Conservation (phyloP, 2,113 vertebrate species). For the Chlorodrepanis virens region DNA sequence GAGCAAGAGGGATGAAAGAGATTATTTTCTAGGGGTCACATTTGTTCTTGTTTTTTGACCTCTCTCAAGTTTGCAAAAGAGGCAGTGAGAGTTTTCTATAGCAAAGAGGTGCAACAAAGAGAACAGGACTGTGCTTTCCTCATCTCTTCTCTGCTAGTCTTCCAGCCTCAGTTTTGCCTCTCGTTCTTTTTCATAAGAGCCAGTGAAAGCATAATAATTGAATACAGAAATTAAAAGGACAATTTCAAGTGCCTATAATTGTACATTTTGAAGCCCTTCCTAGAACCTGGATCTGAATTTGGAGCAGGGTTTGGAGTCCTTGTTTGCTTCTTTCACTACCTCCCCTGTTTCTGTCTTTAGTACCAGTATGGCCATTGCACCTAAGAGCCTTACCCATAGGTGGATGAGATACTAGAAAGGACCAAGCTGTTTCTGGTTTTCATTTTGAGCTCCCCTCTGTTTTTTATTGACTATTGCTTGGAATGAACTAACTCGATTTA, state of each 20-base stretch:
- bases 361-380: not conserved
- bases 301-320: not conserved
- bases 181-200: not conserved
- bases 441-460: not conserved
- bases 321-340: not conserved
- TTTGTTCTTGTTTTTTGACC: conserved; percentile 66
- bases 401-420: not conserved
- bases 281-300: not conserved
- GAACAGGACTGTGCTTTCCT: not conserved
- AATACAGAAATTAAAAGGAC: conserved; percentile 12
- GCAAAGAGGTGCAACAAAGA: conserved; percentile 42
- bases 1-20: conserved; percentile 65
- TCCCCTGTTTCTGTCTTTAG: not conserved
- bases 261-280: not conserved
- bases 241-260: not conserved
- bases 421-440: not conserved
- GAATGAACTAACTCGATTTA: not conserved
- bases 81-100: conserved; percentile 28
- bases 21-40: conserved; percentile 67
- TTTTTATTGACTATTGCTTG: not conserved
- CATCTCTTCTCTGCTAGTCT: not conserved
- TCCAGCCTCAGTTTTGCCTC: not conserved
- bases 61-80: conserved; percentile 66
- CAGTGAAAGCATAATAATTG: not conserved
- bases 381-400: not conserved